phyloP scores from a whole-genome alignment of 2,888 invertebrate genomes.

The Oscheius onirici region DNA sequence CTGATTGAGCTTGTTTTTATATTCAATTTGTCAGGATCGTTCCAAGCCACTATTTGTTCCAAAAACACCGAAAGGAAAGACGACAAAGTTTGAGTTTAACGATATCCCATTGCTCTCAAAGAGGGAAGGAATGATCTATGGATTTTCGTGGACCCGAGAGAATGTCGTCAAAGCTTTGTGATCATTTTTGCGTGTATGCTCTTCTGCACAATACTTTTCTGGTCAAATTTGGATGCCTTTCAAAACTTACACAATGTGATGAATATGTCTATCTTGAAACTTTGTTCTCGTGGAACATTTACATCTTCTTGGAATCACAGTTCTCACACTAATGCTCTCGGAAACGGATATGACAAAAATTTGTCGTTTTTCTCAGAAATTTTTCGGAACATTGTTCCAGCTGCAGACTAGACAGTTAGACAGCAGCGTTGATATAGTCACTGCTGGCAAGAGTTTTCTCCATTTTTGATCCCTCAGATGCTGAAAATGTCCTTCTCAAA shows the following conservation, averaged over 20 bases:
- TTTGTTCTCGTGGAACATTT: too few species aligned
- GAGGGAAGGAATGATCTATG: conserved; percentile 25
- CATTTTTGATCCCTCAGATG: too few species aligned
- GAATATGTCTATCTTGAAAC: too few species aligned
- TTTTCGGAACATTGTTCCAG: too few species aligned
- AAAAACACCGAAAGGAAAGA: conserved; percentile 15
- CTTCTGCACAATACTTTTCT: conserved; percentile 6
- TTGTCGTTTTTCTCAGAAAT: too few species aligned
- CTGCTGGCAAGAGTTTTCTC: too few species aligned
- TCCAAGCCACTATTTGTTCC: conserved; percentile 2
- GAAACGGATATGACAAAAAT: too few species aligned
- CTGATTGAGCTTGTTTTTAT: background rate
- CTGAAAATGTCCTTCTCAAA: too few species aligned
- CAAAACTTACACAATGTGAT: background rate
- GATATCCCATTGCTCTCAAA: conserved; percentile 17
- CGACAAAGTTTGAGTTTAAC: background rate
- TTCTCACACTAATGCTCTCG: too few species aligned
- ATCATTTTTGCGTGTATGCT: conserved; percentile 19
- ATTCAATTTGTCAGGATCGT: conserved; percentile 1
- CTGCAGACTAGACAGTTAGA: too few species aligned
- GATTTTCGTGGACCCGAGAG: conserved; percentile 21
- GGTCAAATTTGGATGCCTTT: background rate
- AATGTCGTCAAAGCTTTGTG: conserved; percentile 35
- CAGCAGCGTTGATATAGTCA: too few species aligned
- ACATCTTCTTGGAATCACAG: too few species aligned